Percentiles rank a stretch among this genome's conserved stretches.
Conservation (phyloP, 2,113 vertebrate genomes). For the Trochalopteron elliotii region DNA sequence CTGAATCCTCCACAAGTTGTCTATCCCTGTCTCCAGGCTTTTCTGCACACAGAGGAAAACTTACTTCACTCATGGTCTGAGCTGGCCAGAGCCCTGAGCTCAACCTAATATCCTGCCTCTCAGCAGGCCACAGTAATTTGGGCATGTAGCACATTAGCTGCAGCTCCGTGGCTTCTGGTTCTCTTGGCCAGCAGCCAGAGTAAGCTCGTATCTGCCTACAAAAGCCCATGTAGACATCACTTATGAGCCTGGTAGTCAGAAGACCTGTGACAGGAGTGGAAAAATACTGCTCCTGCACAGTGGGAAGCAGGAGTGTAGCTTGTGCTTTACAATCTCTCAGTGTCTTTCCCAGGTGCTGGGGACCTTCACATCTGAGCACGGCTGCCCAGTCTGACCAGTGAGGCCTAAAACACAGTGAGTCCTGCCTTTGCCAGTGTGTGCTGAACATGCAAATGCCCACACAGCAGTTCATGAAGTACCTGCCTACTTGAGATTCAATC, state of each 20-base stretch:
- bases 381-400: neutral
- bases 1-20: neutral
- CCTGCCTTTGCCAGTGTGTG: neutral
- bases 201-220: constrained; percentile 59
- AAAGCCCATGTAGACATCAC: constrained; percentile 51
- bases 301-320: neutral
- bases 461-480: neutral
- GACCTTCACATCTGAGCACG: neutral
- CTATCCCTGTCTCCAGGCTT: neutral
- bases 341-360: neutral
- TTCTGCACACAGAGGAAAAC: neutral
- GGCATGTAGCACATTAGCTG: constrained; percentile 56
- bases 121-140: constrained; percentile 62
- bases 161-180: constrained; percentile 61
- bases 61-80: neutral
- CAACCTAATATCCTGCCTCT: constrained; percentile 61
- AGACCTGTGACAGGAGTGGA: constrained; percentile 47
- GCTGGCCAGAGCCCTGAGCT: constrained; percentile 29
- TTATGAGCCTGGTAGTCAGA: constrained; percentile 40
- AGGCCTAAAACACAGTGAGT: neutral
- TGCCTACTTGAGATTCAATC: neutral
- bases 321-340: neutral
- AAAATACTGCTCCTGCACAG: constrained; percentile 51
- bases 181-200: constrained; percentile 50
- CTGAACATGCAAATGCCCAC: neutral